Evolutionary conservation across 2,797 vertebrate species (phyloP).

Genomic region (Corythornis leucogaster): DNA sequence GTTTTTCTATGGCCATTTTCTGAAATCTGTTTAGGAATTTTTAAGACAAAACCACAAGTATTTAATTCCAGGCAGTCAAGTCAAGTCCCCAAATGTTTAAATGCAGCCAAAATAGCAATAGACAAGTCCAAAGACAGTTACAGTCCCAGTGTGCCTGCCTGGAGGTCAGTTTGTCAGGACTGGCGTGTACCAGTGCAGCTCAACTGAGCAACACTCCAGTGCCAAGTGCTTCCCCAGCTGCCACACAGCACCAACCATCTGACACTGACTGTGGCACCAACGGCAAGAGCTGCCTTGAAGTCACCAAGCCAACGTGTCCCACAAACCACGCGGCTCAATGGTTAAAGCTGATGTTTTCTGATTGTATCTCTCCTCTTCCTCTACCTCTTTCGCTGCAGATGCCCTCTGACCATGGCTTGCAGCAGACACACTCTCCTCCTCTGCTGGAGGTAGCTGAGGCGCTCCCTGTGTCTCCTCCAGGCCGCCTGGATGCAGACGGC

Average conservation of each 20-base stretch:
- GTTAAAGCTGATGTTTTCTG: neutral
- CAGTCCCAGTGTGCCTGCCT: neutral
- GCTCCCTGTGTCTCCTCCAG: constrained; percentile 85
- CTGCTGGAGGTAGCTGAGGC: constrained; percentile 70
- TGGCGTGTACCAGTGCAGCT: neutral
- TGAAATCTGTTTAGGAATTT: constrained; percentile 67
- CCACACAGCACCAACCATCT: neutral
- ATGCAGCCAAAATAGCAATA: neutral
- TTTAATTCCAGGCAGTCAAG: neutral
- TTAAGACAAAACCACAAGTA: neutral
- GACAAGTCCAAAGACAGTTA: neutral
- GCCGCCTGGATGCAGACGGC: constrained; percentile 85
- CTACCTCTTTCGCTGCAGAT: constrained; percentile 90
- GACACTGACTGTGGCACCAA: neutral
- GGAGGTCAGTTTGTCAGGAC: neutral
- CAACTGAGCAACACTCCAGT: neutral
- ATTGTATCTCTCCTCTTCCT: neutral
- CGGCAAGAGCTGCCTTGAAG: neutral
- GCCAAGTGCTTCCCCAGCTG: neutral
- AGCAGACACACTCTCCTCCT: constrained; percentile 80
- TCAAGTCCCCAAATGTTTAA: neutral
- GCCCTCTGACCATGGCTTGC: constrained; percentile 89
- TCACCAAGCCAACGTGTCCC: neutral
- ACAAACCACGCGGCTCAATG: neutral
- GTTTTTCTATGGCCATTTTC: constrained; percentile 78